Percentiles rank a stretch among this genome's conserved stretches.
phyloP scores from a whole-genome alignment of 2,888 invertebrate genomes.

The Andricus curvator region DNA sequence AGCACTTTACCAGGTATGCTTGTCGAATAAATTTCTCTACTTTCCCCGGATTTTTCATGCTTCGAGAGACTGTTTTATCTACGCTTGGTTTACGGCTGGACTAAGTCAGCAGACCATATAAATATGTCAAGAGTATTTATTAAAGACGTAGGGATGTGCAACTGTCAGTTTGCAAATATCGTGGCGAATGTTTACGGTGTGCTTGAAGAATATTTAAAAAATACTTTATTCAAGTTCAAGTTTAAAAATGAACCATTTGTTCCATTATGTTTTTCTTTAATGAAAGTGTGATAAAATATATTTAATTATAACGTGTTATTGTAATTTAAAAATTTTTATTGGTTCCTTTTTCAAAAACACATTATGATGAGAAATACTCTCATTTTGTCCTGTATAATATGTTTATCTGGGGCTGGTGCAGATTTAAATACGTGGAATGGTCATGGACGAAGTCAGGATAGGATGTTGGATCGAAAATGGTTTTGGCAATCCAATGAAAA shows the following conservation, averaged over 20 bases:
- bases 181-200: neutral
- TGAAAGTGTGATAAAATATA: neutral
- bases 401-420: neutral
- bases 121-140: conserved; percentile 10
- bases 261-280: neutral
- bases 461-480: conserved; percentile 21
- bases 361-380: neutral
- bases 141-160: neutral
- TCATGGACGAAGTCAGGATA: conserved; percentile 18
- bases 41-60: conserved; percentile 16
- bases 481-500: conserved; percentile 25
- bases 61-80: neutral
- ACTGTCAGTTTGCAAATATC: neutral
- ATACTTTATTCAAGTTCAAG: neutral
- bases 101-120: conserved; percentile 6
- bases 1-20: neutral
- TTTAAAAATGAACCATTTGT: neutral
- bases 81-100: neutral
- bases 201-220: neutral
- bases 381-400: neutral
- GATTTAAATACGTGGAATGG: neutral
- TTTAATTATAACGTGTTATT: neutral
- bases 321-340: neutral
- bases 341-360: neutral
- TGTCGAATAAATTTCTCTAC: conserved; percentile 24